Evolutionary conservation across 1,140 invertebrate species (phyloP), one percentile per base, ranked within the genome.

Genomic region (Drosophila paulistorum): DNA sequence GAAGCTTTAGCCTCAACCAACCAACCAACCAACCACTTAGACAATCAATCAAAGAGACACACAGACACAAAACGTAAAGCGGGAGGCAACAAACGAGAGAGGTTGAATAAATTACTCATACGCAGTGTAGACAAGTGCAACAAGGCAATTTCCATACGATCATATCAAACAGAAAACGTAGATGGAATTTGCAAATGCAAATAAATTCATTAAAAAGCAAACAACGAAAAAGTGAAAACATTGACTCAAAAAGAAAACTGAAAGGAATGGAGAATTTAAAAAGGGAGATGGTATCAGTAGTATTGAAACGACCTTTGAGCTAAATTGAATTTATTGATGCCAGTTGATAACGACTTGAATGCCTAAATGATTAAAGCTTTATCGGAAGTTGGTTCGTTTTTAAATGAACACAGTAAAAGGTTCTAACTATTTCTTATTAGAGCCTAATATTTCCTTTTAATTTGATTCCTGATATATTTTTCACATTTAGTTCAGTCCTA

Each of bases 141-240:
- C 67, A 48, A 45, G 62, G 62, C 62, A 64, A 64, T 59, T 64
- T 51, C 41, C 30, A 20, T 51, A 20, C 45, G 45, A 51, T 45
- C 39, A 39, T 30, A 30, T 30, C 65, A 66, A 17, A 75, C 11
- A 51, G 9, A 51, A 51, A 51, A 63, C 74, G 71, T 67, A 66
- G 63, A 42, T 23, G 37, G 59, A 77, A 77, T 78, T 78, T 77
- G 71, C 45, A 78, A 78, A 78, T 78, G 75, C 75, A 78, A 78
- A 78, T 78, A 78, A 78, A 78, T 78, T 78, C 75, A 78, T 78
- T 78, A 78, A 78, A 77, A 72, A 69, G 17, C 74, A 77, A 78
- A 71, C 63, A 55, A 70, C 63, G 67, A 72, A 78, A 77, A 77
- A 77, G 66, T 66, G 75, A 51, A 71, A 66, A 60, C 45, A 51